phyloP scores from a whole-genome alignment of 2,113 vertebrate species.

The Asarcornis scutulata region DNA sequence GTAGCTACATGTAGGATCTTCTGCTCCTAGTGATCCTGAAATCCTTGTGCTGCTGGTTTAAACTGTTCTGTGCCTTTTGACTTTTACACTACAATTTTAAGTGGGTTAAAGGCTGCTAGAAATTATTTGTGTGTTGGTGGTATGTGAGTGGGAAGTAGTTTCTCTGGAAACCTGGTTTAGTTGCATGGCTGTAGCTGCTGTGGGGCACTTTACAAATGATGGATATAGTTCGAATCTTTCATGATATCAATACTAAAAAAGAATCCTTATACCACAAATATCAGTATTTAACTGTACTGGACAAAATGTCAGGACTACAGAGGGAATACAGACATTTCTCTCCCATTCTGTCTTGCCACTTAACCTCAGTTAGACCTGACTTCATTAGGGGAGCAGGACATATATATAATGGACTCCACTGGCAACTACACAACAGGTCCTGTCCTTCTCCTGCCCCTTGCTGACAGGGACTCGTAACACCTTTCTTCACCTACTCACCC shows the following conservation, averaged over 20 bases:
- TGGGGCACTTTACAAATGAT: constrained; percentile 29
- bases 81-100: neutral
- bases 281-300: neutral
- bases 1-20: neutral
- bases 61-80: neutral
- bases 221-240: neutral
- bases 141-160: neutral
- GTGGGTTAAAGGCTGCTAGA: neutral
- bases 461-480: neutral
- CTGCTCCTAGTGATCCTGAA: neutral
- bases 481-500: neutral
- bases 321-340: neutral
- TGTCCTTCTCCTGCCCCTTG: neutral
- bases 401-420: neutral
- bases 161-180: constrained; percentile 13
- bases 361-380: neutral
- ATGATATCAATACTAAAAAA: neutral
- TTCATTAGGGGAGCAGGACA: neutral
- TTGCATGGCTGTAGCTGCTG: neutral
- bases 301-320: neutral
- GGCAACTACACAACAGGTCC: neutral
- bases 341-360: neutral
- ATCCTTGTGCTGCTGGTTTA: neutral
- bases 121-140: neutral
- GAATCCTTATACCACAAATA: neutral